phyloP scores from a whole-genome alignment of 2,113 vertebrate genomes.

The Strix uralensis region DNA sequence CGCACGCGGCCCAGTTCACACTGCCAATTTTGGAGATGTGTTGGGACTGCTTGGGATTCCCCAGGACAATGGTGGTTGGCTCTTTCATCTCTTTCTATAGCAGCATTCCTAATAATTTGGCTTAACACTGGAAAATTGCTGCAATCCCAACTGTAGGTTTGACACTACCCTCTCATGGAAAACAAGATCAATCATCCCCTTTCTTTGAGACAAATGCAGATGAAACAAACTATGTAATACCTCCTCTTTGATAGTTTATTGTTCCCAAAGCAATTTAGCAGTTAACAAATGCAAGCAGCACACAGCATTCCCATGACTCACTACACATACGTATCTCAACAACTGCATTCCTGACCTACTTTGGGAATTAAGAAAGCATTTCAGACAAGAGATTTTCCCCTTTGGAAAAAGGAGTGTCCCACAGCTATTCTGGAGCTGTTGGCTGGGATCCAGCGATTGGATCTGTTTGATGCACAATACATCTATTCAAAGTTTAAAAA shows the following conservation, averaged over 20 bases:
- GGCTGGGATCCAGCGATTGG: not conserved
- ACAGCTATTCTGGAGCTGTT: not conserved
- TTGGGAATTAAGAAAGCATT: not conserved
- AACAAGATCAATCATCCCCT: not conserved
- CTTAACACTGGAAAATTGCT: no score
- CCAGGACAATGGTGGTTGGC: accelerated
- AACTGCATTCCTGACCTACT: slow-evolving; percentile 39
- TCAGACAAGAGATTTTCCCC: not conserved
- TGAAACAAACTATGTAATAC: not conserved
- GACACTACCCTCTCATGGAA: not conserved
- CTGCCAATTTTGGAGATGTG: not conserved
- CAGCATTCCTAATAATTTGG: not conserved
- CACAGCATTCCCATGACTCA: not conserved
- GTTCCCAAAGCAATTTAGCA: not conserved
- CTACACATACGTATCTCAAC: not conserved
- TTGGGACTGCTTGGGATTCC: not conserved
- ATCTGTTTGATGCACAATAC: not conserved
- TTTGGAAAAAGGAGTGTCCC: not conserved
- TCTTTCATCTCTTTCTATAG: not conserved
- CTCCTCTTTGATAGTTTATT: not conserved
- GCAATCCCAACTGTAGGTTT: not conserved
- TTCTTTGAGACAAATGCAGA: not conserved
- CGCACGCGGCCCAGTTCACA: accelerated
- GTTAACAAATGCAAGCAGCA: not conserved
- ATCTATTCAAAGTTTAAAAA: not conserved